Base-by-base conservation (phyloP, 2,113 vertebrate species). In the Prionailurus viverrinus region DNA sequence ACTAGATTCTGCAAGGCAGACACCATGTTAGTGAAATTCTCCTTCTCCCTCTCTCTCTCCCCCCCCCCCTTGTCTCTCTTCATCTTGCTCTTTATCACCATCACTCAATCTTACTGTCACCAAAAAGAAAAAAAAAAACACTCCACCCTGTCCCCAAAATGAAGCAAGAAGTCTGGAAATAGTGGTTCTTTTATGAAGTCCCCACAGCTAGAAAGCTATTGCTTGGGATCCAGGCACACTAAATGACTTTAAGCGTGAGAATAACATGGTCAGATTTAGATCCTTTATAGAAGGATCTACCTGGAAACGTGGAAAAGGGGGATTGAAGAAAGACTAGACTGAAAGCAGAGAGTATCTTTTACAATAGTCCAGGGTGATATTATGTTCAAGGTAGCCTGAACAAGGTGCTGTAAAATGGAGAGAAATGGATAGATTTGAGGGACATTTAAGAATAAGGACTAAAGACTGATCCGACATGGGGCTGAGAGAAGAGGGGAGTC, bases 151-250 rank as follows among this genome's bases (percentile, higher is more conserved):
- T 73, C 53, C 65, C 39, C 48, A 83, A 86, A 87, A 97, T 95
- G 85, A 94, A 96, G 33, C 55, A 94, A 89, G 25, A 53, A 61
- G 84, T 95, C 65, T 90, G 53, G 25, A 89, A 84, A 48, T 29
- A 81, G 12, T 71, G 15, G 45, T 19, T 88, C 36, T 53, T 93
- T 85, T 41, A 80, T 71, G 61, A 53, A 78, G 5, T 90, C 36
- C 55, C 73, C 36, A 90, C 1, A 80, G 36, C 41, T 76, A 25
- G 41, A 87, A 97, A 87, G 48, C 63, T 73, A 76, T 39, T 92
- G 68, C 25, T 53, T 33, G 41, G 15, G 48, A 93, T 80, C 8
- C 80, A 96, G 36, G 55, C 48, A 68, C 19, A 71, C 4, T 31
- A 85, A 61, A 36, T 36, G 39, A 13, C 78, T 79, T 53, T 81